Percentiles rank a stretch among this genome's conserved stretches.
Evolutionary conservation across 2,113 vertebrate genomes (phyloP).

Genomic region (Sapajus apella): DNA sequence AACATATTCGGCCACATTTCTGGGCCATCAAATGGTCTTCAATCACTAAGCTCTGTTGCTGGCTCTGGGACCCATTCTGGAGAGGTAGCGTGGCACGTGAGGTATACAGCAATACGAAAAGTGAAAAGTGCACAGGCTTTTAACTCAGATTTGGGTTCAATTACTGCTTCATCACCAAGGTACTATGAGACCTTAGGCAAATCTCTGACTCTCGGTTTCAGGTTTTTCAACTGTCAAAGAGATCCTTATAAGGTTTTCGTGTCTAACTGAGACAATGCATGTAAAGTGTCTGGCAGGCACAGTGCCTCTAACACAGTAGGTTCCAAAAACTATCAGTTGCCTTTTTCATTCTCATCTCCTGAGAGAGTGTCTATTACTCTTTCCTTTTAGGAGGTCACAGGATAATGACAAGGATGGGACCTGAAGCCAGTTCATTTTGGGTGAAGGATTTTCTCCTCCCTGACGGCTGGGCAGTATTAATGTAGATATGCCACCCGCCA

Average conservation of each 20-base stretch:
- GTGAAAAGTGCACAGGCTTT: neutral
- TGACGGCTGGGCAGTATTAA: neutral
- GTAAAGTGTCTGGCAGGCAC: neutral
- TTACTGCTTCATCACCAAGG: neutral
- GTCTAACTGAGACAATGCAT: neutral
- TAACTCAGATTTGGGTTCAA: neutral
- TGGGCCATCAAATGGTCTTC: neutral
- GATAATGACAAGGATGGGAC: neutral
- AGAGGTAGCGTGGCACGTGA: neutral
- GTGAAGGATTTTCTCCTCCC: neutral
- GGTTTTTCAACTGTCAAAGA: neutral
- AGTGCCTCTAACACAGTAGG: neutral
- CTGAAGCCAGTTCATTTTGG: neutral
- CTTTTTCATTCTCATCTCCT: conserved; percentile 31
- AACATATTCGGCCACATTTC: neutral
- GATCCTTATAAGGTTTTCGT: neutral
- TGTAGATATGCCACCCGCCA: neutral
- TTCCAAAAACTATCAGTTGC: neutral
- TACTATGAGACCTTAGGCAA: neutral
- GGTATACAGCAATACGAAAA: neutral
- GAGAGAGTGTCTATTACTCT: neutral
- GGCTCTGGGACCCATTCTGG: neutral
- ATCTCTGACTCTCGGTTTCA: neutral
- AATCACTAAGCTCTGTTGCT: neutral
- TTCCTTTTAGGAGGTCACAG: neutral